Conservation (phyloP, 2,113 vertebrate genomes). For the Ginglymostoma cirratum region DNA sequence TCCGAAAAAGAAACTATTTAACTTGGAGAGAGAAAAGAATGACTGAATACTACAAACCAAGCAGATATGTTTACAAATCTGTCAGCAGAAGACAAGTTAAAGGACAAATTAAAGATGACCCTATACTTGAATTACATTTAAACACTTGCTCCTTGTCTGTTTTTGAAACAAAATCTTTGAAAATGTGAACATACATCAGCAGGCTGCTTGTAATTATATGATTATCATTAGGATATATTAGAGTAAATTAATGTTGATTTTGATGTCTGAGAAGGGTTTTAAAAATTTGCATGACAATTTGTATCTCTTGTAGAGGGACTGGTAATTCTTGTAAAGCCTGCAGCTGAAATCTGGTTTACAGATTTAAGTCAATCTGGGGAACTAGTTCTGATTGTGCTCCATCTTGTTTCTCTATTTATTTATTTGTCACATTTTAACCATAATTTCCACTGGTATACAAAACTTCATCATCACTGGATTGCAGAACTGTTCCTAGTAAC, state of each 20-base stretch:
- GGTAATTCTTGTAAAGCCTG: background rate
- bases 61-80: conserved; percentile 66
- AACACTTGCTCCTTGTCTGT: background rate
- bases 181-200: background rate
- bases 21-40: conserved; percentile 58
- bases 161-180: background rate
- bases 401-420: background rate
- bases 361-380: background rate
- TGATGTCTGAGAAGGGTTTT: background rate
- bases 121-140: background rate
- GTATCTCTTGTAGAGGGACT: background rate
- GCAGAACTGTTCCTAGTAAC: background rate
- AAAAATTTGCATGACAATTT: conserved; percentile 26
- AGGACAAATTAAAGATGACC: background rate
- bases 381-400: background rate
- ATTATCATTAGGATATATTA: background rate
- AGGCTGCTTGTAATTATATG: background rate
- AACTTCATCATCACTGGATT: background rate
- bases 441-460: no score
- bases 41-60: conserved; percentile 56
- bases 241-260: background rate
- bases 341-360: background rate
- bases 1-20: conserved; percentile 48
- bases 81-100: conserved; percentile 66
- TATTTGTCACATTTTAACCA: background rate